phyloP scores from a whole-genome alignment of 1,140 invertebrate species.

The Chironomus striatipennis region DNA sequence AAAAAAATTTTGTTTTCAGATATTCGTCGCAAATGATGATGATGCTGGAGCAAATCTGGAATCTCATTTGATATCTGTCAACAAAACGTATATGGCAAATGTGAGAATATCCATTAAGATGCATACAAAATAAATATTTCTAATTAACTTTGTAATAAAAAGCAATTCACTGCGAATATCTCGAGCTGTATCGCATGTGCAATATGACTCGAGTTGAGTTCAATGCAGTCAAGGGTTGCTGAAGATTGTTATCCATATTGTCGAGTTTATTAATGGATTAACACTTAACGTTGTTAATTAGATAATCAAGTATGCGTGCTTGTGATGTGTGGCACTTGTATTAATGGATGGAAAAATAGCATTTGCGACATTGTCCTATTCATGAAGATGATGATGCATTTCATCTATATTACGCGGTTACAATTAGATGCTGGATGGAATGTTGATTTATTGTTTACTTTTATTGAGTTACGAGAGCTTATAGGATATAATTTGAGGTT shows the following conservation, averaged over 20 bases:
- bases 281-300: background rate
- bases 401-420: too few species aligned
- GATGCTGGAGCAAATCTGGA: background rate
- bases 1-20: too few species aligned
- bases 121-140: background rate
- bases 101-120: background rate
- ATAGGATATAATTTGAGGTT: too few species aligned
- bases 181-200: background rate
- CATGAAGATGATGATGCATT: too few species aligned
- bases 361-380: too few species aligned
- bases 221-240: background rate
- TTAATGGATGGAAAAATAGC: too few species aligned
- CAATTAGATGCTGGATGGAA: too few species aligned
- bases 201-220: background rate
- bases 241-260: too few species aligned
- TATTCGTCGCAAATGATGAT: too few species aligned
- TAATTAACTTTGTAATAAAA: slow-evolving; percentile 10
- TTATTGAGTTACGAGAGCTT: too few species aligned
- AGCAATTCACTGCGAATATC: background rate
- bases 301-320: background rate
- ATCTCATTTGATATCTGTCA: background rate
- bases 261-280: background rate
- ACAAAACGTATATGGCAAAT: background rate
- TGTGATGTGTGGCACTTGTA: too few species aligned
- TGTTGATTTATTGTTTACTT: too few species aligned